Percentiles rank a stretch among this genome's conserved stretches.
Conservation (phyloP, 2,888 invertebrate genomes). For the Meandrusa payeni region DNA sequence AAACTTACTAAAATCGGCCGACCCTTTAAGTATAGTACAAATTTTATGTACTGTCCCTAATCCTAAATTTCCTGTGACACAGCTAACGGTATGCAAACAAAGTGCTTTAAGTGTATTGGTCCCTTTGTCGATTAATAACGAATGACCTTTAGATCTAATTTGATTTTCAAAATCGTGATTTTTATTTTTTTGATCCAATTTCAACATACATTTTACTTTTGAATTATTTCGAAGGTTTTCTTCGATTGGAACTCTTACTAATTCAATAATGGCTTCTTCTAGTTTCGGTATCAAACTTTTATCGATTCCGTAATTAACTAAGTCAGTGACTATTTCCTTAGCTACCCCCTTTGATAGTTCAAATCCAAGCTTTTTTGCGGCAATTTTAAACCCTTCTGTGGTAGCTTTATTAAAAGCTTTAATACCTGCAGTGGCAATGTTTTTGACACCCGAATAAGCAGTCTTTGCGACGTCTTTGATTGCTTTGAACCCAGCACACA, state of each 20-base stretch:
- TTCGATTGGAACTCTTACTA: conserved; percentile 22
- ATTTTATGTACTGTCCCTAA: conserved; percentile 10
- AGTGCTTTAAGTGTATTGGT: conserved; percentile 6
- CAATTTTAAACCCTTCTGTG: conserved; percentile 22
- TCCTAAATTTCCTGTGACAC: conserved; percentile 11
- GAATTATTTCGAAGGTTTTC: conserved; percentile 16
- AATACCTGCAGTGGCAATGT: conserved; percentile 13
- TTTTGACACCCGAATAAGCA: conserved; percentile 21
- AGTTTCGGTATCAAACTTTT: conserved; percentile 24
- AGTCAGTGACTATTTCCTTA: conserved; percentile 24
- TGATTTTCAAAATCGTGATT: conserved; percentile 23
- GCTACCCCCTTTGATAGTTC: conserved; percentile 27
- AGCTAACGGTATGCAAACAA: conserved; percentile 3
- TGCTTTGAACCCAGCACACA: conserved; percentile 25
- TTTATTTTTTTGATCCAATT: conserved; percentile 23
- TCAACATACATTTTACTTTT: conserved; percentile 20
- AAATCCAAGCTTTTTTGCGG: conserved; percentile 23
- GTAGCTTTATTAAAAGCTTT: conserved; percentile 21
- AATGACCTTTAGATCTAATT: conserved; percentile 16
- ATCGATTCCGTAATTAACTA: conserved; percentile 25
- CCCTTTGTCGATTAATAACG: conserved; percentile 6
- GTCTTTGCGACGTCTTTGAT: conserved; percentile 27
- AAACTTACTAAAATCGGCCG: conserved; percentile 4
- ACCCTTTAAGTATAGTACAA: conserved; percentile 2
- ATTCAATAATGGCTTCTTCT: conserved; percentile 23